Base-by-base conservation (phyloP, 1,140 invertebrate genomes). In the Steinernema feltiae region DNA sequence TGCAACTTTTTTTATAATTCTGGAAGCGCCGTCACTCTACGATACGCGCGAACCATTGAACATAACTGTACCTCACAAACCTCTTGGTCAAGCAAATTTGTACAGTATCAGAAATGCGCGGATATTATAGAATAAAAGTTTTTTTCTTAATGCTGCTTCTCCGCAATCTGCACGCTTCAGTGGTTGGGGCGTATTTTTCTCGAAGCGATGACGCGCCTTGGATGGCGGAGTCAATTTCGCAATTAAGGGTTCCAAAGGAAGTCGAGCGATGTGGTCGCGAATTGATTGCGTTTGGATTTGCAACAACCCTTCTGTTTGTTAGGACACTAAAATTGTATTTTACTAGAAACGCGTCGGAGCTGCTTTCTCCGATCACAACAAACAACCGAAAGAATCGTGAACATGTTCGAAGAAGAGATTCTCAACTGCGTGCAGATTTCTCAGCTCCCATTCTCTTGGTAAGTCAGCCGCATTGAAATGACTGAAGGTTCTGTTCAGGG, bases 21-120 rank as follows among this genome's bases (percentile, higher is more conserved):
- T 86, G 17, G 79, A 86, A 30, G 84, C 84, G 2, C 84, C 84
- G n/a, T 82, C 85, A 0, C 53, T 85, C 0, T 83, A 82, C 48
- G 84, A 85, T 27, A 71, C 63, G 1, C 71, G 74, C 0, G 80
- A 86, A 72, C 84, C 84, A 0, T 70, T 85, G 48, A 86, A 86
- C 69, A 80, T 86, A n/a, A 86, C 84, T 17, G 63, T 81, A 17
- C 83, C 84, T 15, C 84, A 72, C 72, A 83, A 83, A 48, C 82
- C 82, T 1, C 70, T 83, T 18, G 82, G 82, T 70, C 77, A 80
- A 70, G 82, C 82, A 1, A 83, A 83, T 70, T 69, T 83, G 32
- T 83, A 73, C 32, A 71, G 70, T 71, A 71, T 71, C 7, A 24
- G 70, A 31, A 71, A 35, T 31, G 53, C 53, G 2, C 15, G 53